phyloP scores from a whole-genome alignment of 2,888 invertebrate species.

The Miltochrista miniata region DNA sequence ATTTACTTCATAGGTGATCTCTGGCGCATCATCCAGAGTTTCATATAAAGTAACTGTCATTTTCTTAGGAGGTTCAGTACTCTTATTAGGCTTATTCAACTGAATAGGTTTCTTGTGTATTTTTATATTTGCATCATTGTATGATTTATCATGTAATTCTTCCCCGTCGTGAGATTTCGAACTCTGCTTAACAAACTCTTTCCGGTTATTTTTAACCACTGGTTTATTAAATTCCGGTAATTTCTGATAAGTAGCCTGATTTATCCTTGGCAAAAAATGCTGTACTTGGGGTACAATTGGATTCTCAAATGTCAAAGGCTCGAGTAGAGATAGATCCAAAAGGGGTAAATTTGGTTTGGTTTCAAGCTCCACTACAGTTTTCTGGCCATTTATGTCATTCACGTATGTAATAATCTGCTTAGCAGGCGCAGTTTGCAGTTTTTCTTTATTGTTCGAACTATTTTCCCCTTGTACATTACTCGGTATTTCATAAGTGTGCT shows the following conservation, averaged over 20 bases:
- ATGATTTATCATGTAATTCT: constrained; percentile 47
- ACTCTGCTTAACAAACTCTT: constrained; percentile 56
- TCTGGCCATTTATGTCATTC: constrained; percentile 64
- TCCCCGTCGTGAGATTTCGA: constrained; percentile 60
- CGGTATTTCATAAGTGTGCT: constrained; percentile 22
- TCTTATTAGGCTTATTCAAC: constrained; percentile 43
- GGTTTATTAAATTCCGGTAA: constrained; percentile 50
- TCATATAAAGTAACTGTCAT: constrained; percentile 50
- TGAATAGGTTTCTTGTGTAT: constrained; percentile 51
- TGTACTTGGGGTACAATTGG: constrained; percentile 78
- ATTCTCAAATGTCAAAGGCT: constrained; percentile 73
- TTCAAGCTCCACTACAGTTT: constrained; percentile 60
- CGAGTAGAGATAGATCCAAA: constrained; percentile 67
- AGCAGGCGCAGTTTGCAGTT: constrained; percentile 48
- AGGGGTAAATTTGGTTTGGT: constrained; percentile 66
- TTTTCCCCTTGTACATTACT: constrained; percentile 28
- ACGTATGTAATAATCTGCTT: constrained; percentile 53
- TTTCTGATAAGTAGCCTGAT: constrained; percentile 61
- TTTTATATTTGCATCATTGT: constrained; percentile 47
- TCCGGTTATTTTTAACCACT: constrained; percentile 56
- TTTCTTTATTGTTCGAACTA: constrained; percentile 33
- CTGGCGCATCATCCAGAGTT: constrained; percentile 55
- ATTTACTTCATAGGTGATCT: constrained; percentile 68
- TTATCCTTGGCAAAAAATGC: constrained; percentile 72
- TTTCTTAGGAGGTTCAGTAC: constrained; percentile 48